These are phyloP conservation scores for Gnathonemus echidnorhynchus DNA, from an alignment of 2,113 vertebrate genomes.

Conservation along the genomic window DNA sequence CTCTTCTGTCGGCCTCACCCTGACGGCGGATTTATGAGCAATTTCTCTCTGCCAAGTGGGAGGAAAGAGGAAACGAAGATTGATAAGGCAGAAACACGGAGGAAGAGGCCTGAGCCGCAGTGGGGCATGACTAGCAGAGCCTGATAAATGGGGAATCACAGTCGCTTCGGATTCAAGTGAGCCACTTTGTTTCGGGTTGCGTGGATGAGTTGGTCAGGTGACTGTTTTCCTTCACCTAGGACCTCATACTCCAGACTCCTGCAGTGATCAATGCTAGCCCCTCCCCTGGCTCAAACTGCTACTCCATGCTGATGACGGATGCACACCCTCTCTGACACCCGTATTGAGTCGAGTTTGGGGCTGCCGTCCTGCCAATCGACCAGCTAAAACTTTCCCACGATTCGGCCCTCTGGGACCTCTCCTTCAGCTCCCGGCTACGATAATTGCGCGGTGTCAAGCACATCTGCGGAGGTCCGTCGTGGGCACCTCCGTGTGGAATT, in stretches of 20 bases:
- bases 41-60: not conserved
- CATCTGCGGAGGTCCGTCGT: not conserved
- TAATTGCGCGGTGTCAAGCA: not conserved
- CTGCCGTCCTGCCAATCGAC: not conserved
- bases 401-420: not conserved
- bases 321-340: not conserved
- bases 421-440: not conserved
- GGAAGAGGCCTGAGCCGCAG: not conserved
- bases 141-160: not conserved
- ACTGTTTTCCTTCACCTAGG: not conserved
- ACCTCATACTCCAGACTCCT: not conserved
- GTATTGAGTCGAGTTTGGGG: not conserved
- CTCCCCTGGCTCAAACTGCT: not conserved
- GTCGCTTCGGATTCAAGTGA: not conserved
- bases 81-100: not conserved
- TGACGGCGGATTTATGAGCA: not conserved
- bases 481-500: not conserved
- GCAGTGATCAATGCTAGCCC: not conserved
- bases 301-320: not conserved
- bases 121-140: not conserved
- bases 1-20: not conserved
- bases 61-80: not conserved
- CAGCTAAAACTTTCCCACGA: not conserved
- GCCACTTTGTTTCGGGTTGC: not conserved
- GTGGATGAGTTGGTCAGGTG: not conserved